Evolutionary conservation across 53 echinoderm and acorn worm species (phyloP), one percentile per base, ranked within the genome.

Genomic region (Pentamera pediparva): DNA sequence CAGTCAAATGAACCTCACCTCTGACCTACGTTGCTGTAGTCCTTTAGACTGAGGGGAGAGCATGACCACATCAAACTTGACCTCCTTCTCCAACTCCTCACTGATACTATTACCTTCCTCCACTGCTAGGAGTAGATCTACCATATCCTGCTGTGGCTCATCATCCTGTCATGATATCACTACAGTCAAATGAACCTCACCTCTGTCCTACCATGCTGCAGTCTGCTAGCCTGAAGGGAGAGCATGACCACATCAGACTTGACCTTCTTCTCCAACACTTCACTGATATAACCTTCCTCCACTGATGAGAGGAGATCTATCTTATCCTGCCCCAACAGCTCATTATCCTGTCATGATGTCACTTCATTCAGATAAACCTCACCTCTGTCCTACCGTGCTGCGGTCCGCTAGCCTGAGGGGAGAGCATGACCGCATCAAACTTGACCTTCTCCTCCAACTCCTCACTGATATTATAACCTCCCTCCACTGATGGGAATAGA

Each of bases 21-120:
- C 94, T 37, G 94, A 90, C 19, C 94, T 77, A 8, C 94, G 89
- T 36, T 84, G 87, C 28, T 87, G 35, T 15, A 82, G 61, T 21
- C 96, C 96, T 59, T 90, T 85, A 13, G 90, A 87, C 58, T 87
- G 87, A 4, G 96, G 76, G 25, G 96, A 95, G 70, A 95, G 76
- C 77, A 95, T 90, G 5, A 91, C 83, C 39, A 96, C 86, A 74
- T 96, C 98, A 96, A 96, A 96, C 80, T 91, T 96, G 82, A 91
- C 88, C 51, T 91, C 86, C 78, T 83, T 82, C 72, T 91, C 91
- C 15, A 96, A 60, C 47, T 96, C 98, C 73, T 96, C 98, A 79
- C 98, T 96, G 74, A 96, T 91, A 20, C 91, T 86, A 51, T 96
- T 96, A 18, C 91, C 98, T 63, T 96, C 98, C 65, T 96, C 98